Conservation (phyloP, 92 coral and sea anemone genomes). For the Epizoanthus ramosus region DNA sequence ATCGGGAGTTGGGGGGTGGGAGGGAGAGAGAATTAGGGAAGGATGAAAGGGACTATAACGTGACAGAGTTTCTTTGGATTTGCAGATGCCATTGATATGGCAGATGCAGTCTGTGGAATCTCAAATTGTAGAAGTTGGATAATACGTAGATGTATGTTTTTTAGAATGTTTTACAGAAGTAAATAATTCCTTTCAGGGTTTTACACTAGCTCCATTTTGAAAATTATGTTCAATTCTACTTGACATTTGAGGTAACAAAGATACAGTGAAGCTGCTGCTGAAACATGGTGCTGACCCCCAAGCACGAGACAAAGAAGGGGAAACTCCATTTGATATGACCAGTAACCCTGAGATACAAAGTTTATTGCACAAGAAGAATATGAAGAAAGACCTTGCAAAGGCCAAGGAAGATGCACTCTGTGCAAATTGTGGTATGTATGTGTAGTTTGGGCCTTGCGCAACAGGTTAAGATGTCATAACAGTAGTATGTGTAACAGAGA, state of each 20-base stretch:
- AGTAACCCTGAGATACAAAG: constrained; percentile 42
- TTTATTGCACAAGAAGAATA: constrained; percentile 52
- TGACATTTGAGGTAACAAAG: constrained; percentile 37
- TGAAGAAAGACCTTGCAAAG: constrained; percentile 38
- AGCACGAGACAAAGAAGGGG: constrained; percentile 54
- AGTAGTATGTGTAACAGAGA: too few relatives aligned
- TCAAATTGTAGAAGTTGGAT: too few relatives aligned
- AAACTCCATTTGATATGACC: constrained; percentile 60
- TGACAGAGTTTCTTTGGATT: too few relatives aligned
- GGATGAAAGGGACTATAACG: too few relatives aligned
- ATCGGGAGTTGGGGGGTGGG: too few relatives aligned
- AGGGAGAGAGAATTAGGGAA: too few relatives aligned
- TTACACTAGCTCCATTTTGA: not conserved
- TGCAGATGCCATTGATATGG: not conserved
- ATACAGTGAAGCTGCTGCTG: constrained; percentile 53
- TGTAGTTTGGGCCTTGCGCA: too few relatives aligned
- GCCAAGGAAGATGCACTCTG: constrained; percentile 48
- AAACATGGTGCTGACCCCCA: constrained; percentile 64
- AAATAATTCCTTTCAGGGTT: too few relatives aligned
- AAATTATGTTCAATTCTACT: not conserved
- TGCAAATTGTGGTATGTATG: constrained; percentile 62
- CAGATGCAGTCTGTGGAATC: not conserved
- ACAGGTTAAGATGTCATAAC: too few relatives aligned
- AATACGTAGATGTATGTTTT: too few relatives aligned
- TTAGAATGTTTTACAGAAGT: too few relatives aligned